Evolutionary conservation across 2,888 invertebrate species (phyloP).

Genomic region (Clunio marinus): DNA sequence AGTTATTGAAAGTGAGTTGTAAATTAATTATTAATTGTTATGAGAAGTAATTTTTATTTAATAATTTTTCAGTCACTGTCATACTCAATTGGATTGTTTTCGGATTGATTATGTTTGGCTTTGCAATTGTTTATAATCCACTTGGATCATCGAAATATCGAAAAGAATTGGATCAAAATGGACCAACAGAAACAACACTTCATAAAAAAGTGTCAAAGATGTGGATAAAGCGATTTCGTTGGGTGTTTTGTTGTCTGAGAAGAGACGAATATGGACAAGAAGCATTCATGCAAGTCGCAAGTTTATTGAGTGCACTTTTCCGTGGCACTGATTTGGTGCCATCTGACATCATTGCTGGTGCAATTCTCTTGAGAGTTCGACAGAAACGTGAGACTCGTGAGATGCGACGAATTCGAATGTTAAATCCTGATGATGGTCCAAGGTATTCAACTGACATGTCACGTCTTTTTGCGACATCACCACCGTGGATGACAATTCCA

Average conservation of each 20-base stretch:
- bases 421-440: slow-evolving; percentile 38
- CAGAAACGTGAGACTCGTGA: slow-evolving; percentile 71
- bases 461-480: slow-evolving; percentile 60
- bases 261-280: slow-evolving; percentile 72
- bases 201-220: slow-evolving; percentile 64
- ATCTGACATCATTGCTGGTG: slow-evolving; percentile 82
- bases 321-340: slow-evolving; percentile 82
- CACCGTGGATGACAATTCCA: slow-evolving; percentile 76
- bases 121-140: slow-evolving; percentile 78
- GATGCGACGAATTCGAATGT: slow-evolving; percentile 56
- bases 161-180: slow-evolving; percentile 36
- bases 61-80: slow-evolving; percentile 59
- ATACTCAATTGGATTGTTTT: slow-evolving; percentile 78
- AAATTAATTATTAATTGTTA: background rate
- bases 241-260: slow-evolving; percentile 70
- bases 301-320: slow-evolving; percentile 74
- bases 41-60: background rate
- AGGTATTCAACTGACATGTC: slow-evolving; percentile 49
- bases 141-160: slow-evolving; percentile 58
- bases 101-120: slow-evolving; percentile 66
- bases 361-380: slow-evolving; percentile 73
- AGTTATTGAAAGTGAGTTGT: slow-evolving; percentile 64
- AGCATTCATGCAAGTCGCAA: slow-evolving; percentile 74
- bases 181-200: slow-evolving; percentile 56
- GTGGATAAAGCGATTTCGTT: slow-evolving; percentile 69